Conservation (phyloP, 1,140 invertebrate species). For the Scylla paramamosain region DNA sequence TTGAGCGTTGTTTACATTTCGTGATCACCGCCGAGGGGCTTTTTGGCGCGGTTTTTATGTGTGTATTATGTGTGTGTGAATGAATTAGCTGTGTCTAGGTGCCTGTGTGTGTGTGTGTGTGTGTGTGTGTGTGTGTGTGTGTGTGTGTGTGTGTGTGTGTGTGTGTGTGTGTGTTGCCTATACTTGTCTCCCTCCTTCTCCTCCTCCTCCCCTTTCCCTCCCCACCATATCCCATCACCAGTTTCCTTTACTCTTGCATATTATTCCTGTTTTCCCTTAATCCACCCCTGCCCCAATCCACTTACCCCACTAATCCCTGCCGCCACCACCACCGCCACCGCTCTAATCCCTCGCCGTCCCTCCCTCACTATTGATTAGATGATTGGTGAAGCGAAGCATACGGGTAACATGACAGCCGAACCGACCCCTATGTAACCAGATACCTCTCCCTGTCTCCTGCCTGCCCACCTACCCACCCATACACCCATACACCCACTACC, state of each 20-base stretch:
- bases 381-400: neutral
- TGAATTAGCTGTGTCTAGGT: neutral
- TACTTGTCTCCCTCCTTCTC: neutral
- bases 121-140: too few relatives aligned
- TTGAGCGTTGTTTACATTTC: neutral
- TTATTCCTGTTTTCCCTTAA: neutral
- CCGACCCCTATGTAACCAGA: neutral
- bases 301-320: neutral
- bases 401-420: neutral
- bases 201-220: neutral
- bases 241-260: too few relatives aligned
- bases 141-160: too few relatives aligned
- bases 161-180: too few relatives aligned
- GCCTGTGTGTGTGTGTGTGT: neutral
- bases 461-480: neutral
- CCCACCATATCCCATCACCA: neutral
- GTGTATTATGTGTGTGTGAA: neutral
- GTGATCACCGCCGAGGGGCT: neutral
- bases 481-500: neutral
- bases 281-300: neutral
- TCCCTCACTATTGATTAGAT: neutral
- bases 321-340: neutral
- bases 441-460: neutral
- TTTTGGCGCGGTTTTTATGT: neutral
- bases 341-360: neutral